phyloP scores from a whole-genome alignment of 2,797 vertebrate species.

The Ceryle rudis region DNA sequence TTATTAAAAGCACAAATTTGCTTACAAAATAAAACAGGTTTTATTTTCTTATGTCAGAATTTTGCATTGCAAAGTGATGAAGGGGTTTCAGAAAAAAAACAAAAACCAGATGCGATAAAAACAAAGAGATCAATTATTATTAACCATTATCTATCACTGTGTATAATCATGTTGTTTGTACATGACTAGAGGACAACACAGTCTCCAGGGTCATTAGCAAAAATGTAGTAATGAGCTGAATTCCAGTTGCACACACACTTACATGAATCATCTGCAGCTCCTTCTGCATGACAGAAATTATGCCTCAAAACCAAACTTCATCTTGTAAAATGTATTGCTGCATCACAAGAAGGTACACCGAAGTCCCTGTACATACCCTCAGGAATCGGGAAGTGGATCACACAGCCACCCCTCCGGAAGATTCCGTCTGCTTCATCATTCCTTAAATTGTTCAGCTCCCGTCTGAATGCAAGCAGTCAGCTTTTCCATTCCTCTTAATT shows the following conservation, averaged over 20 bases:
- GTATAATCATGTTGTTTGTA: not conserved
- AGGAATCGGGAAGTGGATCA: not conserved
- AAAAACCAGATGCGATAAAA: not conserved
- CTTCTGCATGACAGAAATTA: not conserved
- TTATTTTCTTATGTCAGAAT: not conserved
- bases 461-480: conserved; percentile 17
- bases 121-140: not conserved
- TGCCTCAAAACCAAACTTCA: not conserved
- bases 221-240: not conserved
- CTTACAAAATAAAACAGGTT: not conserved
- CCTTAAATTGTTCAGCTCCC: not conserved
- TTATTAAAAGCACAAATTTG: not conserved
- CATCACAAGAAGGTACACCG: not conserved
- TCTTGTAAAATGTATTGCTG: not conserved
- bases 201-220: not conserved
- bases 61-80: not conserved
- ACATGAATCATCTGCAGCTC: not conserved
- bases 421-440: not conserved
- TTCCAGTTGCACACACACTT: not conserved
- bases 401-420: not conserved
- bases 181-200: not conserved
- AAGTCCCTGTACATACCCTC: not conserved
- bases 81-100: not conserved
- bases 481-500: conserved; percentile 38
- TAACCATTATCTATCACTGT: not conserved